Percentiles rank a stretch among this genome's conserved stretches.
Conservation (phyloP, 2,113 vertebrate genomes). For the Plotosus lineatus region DNA sequence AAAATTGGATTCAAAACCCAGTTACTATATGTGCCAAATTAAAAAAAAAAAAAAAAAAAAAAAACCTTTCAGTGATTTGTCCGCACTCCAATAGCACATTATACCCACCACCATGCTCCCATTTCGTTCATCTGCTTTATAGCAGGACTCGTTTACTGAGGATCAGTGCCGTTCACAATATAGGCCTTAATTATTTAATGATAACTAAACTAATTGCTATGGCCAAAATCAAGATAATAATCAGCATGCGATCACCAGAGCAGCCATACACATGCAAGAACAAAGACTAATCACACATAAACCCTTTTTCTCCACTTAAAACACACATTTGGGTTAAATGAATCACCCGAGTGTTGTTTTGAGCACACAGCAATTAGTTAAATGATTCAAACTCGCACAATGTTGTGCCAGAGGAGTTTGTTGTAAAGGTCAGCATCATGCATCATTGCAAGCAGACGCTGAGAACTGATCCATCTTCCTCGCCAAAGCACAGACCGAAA, state of each 20-base stretch:
- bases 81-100: background rate
- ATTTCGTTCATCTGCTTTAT: background rate
- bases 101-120: background rate
- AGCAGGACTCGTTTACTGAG: background rate
- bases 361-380: conserved; percentile 43
- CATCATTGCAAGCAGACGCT: conserved; percentile 32
- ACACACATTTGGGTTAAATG: conserved; percentile 27
- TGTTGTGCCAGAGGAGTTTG: conserved; percentile 25
- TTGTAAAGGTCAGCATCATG: conserved; percentile 44
- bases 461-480: conserved; percentile 13
- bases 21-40: background rate
- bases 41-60: background rate
- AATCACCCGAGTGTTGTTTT: conserved; percentile 29
- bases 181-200: background rate
- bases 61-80: background rate
- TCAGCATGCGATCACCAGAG: background rate
- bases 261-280: background rate
- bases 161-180: background rate
- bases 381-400: conserved; percentile 10
- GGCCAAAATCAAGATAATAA: conserved; percentile 13
- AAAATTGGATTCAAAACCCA: too few relatives aligned
- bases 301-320: conserved; percentile 13
- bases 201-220: conserved; percentile 25
- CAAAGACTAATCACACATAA: conserved; percentile 4
- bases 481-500: background rate